A percentile compares a stretch with the other conserved stretches of the same genome.
These are phyloP conservation scores for Macrochelys suwanniensis DNA, from an alignment of 2,797 vertebrate species.

Conservation along the genomic window DNA sequence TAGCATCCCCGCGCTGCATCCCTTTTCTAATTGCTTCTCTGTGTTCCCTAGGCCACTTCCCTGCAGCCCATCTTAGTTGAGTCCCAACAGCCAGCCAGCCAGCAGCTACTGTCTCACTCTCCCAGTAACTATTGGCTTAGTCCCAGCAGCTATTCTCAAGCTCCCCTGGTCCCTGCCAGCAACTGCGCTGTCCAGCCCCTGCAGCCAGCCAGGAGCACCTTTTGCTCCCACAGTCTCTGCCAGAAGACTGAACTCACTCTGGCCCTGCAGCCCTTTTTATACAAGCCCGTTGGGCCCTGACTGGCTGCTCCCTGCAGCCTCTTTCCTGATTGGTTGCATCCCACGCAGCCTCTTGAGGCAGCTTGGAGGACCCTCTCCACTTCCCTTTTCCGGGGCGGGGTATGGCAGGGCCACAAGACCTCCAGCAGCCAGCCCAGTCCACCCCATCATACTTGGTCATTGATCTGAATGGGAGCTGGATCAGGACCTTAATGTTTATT, in stretches of 20 bases:
- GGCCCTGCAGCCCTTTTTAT: neutral
- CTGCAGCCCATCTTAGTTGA: neutral
- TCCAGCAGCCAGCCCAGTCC: neutral
- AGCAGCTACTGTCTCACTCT: neutral
- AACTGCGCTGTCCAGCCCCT: neutral
- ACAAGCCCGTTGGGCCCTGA: neutral
- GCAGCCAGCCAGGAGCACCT: neutral
- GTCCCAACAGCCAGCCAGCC: neutral
- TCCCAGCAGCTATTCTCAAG: neutral
- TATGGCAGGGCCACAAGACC: no score
- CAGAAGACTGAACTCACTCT: neutral
- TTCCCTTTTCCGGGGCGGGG: neutral
- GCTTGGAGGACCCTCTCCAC: neutral
- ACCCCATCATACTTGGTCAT: accelerated
- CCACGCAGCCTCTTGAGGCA: neutral
- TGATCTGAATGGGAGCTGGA: accelerated
- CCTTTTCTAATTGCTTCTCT: neutral
- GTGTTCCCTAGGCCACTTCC: neutral
- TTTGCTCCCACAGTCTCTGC: neutral
- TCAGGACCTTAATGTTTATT: accelerated
- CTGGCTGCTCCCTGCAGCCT: neutral
- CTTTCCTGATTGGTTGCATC: neutral
- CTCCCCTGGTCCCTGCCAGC: neutral
- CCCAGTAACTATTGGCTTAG: neutral
- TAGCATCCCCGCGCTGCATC: neutral